These are phyloP conservation scores for Lycia hirtaria DNA, from an alignment of 2,888 invertebrate genomes.

Conservation along the genomic window DNA sequence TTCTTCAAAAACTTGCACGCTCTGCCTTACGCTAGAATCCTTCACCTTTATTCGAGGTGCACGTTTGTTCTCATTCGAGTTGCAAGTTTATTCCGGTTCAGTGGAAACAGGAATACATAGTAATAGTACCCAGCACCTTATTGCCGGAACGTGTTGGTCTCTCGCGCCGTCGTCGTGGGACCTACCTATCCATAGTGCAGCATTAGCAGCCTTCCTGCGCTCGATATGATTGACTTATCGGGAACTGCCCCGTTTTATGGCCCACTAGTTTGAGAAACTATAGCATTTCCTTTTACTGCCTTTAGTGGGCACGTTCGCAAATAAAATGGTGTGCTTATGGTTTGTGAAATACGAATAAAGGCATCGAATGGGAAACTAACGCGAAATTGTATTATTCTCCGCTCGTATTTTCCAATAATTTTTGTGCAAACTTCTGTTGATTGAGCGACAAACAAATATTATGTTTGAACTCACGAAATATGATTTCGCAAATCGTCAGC, in stretches of 20 bases:
- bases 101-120: conserved; percentile 68
- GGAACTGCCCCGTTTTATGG: conserved; percentile 40
- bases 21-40: conserved; percentile 42
- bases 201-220: conserved; percentile 30
- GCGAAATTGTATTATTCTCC: conserved; percentile 3
- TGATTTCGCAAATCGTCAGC: conserved; percentile 18
- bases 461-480: conserved; percentile 1
- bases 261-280: conserved; percentile 34
- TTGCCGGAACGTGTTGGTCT: conserved; percentile 57
- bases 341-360: conserved; percentile 26
- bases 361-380: conserved; percentile 9
- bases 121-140: conserved; percentile 59
- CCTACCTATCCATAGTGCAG: neutral
- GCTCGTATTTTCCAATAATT: neutral
- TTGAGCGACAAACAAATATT: conserved; percentile 5
- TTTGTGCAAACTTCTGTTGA: conserved; percentile 13
- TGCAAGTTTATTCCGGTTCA: conserved; percentile 71
- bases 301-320: conserved; percentile 26
- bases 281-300: conserved; percentile 38
- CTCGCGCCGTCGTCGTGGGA: conserved; percentile 13
- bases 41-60: conserved; percentile 52
- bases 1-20: conserved; percentile 34
- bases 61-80: conserved; percentile 65
- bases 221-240: conserved; percentile 43
- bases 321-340: conserved; percentile 26